Evolutionary conservation across 2,888 invertebrate species (phyloP), one percentile per base, ranked within the genome.

Genomic region (Yponomeuta plumbellus): DNA sequence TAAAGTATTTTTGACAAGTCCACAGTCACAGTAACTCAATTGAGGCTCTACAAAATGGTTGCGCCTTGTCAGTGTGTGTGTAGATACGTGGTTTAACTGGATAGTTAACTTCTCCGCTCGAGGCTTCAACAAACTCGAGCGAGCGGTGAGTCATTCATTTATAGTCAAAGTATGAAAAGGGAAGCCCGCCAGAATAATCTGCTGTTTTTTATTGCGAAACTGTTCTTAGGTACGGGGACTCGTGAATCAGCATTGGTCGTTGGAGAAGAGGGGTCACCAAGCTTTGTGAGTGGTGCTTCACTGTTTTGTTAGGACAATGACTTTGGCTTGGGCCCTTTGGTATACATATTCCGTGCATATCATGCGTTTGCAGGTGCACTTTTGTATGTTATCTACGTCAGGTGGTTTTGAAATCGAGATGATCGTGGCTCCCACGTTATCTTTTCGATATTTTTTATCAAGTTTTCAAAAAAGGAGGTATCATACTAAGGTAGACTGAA

Each of bases 71-170:
- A 11, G 39, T 62, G 62, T 62, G 62, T 39, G 62, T 62, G 39
- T 39, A 22, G 59, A 13, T 59, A 59, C 59, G 59, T 59, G 59
- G 59, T 59, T 22, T 62, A 62, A 62, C 62, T 62, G 62, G 62
- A 62, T 62, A 39, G 62, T 62, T 62, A 34, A 62, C 34, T 62
- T 52, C 44, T 52, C 17, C 44, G 44, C 13, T 52, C 44, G 44
- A 52, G 44, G 44, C 17, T 52, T 52, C 17, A 10, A 44, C 44
- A 11, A 44, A 52, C 17, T 52, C 13, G 5, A 52, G 17, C 44
- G 17, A 52, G 8, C 34, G 44, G 44, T 52, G 44, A 52, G 17
- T 52, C 44, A 52, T 52, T 2, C 11, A 17, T 13, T 17, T 52
- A 5, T 52, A 52, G 17, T 17, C 13, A 3, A 17, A 52, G 44